Evolutionary conservation across 2,113 vertebrate genomes (phyloP).

Genomic region (Perca fluviatilis): DNA sequence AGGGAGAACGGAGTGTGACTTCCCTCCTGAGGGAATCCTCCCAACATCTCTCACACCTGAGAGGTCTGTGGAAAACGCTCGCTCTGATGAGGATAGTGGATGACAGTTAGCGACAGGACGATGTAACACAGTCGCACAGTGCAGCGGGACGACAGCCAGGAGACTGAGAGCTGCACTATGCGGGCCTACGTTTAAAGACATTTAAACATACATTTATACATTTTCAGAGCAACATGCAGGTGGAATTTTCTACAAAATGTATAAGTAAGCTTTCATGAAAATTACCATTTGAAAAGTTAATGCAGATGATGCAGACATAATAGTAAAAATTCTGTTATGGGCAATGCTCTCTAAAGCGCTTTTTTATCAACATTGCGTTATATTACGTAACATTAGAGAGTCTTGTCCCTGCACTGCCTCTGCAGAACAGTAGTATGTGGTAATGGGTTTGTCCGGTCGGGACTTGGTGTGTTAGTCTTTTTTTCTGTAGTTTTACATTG

Average conservation of each 20-base stretch:
- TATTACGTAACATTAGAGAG: too few species aligned
- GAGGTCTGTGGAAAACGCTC: slow-evolving; percentile 54
- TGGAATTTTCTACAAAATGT: neutral
- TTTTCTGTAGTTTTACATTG: too few species aligned
- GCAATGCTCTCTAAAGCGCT: too few species aligned
- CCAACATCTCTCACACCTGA: slow-evolving; percentile 76
- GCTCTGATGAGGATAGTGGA: slow-evolving; percentile 51
- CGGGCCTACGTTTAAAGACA: neutral
- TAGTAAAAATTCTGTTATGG: too few species aligned
- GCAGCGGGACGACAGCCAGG: slow-evolving; percentile 21
- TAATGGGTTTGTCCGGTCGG: too few species aligned
- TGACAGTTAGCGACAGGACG: slow-evolving; percentile 66
- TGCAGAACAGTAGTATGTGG: too few species aligned
- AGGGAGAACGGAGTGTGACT: slow-evolving; percentile 73
- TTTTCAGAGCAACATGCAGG: neutral
- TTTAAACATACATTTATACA: too few species aligned
- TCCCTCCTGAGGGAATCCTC: slow-evolving; percentile 68
- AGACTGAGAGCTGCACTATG: slow-evolving; percentile 7
- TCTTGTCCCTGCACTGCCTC: too few species aligned
- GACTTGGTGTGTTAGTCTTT: too few species aligned
- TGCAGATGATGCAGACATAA: too few species aligned
- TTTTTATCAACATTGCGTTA: too few species aligned
- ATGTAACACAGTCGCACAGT: slow-evolving; percentile 24
- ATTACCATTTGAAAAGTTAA: too few species aligned
- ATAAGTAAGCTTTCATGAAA: neutral